Evolutionary conservation across 1,140 invertebrate species (phyloP), one percentile per base, ranked within the genome.

Genomic region (Apis cerana): DNA sequence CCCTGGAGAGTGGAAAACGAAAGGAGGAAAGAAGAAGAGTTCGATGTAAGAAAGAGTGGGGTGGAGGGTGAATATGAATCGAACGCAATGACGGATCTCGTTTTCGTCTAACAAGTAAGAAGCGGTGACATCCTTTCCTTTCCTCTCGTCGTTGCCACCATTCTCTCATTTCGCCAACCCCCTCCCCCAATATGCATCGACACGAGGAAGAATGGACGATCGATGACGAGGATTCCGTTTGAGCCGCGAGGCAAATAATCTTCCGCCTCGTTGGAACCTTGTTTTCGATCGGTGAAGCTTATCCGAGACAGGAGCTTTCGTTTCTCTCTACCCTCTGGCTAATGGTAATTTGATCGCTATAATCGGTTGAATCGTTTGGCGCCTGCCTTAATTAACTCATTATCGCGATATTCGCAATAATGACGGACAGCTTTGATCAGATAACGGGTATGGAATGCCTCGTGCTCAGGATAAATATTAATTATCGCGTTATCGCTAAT

Each of bases 401-500:
- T 80, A 67, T 50, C 61, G 27, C 70, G 70, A 52, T 33, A 23
- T n/a, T 54, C 50, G 33, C 33, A 2, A 33, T 9, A 12, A 27
- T 50, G 64, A 69, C 27, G 48, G 27, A 54, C 3, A 7, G 33
- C 13, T 59, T 61, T 27, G 23, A 65, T 43, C 52, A 13, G 59
- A 50, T 75, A 56, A 5, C n/a, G 23, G 1, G n/a, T 27, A n/a
- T 13, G 43, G 27, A 48, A 23, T 21, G 13, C 19, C 19, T 15
- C 21, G 19, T 17, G 23, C 19, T 10, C 17, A 3, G 61, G 61
- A 67, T 65, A 65, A 74, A 80, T 67, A 75, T 74, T 75, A 74
- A 80, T 80, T 75, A 75, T 27, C 79, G 67, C 56, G 79, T 74
- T 74, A 50, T 56, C 70, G n/a, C 43, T 80, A 80, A 80, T 80